A percentile compares a stretch with the other conserved stretches of the same genome.
Conservation (phyloP, 2,797 vertebrate species). For the Oceanodroma leucorhoa region DNA sequence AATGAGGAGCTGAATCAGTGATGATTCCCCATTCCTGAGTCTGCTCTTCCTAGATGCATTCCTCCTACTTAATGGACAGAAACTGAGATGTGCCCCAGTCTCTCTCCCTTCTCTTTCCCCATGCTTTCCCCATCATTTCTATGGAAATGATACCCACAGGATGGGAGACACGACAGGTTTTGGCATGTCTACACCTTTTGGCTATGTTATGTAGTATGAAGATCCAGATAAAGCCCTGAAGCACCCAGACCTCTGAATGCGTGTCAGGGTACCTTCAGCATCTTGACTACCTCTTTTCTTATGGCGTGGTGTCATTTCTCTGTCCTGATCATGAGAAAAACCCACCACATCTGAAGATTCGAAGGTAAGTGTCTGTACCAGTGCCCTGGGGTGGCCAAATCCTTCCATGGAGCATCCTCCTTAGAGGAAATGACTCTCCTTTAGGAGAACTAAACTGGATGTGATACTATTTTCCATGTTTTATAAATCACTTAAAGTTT, state of each 20-base stretch:
- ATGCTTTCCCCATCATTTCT: not conserved
- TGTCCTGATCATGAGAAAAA: not conserved
- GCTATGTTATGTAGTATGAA: not conserved
- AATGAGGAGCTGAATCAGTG: not conserved
- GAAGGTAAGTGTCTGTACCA: not conserved
- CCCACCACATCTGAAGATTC: not conserved
- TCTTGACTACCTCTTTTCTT: not conserved
- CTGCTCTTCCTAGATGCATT: not conserved
- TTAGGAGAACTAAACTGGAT: not conserved
- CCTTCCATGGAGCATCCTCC: not conserved
- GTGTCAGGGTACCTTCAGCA: not conserved
- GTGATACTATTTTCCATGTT: not conserved
- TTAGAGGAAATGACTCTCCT: not conserved
- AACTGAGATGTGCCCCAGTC: not conserved
- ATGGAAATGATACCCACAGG: not conserved
- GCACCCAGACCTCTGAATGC: not conserved
- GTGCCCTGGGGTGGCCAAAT: not conserved
- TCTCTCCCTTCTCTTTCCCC: not conserved
- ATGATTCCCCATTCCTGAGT: not conserved
- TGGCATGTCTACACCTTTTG: rapidly evolving
- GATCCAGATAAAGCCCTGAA: not conserved
- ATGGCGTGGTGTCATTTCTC: not conserved
- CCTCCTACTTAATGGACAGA: not conserved
- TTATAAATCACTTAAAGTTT: not conserved
- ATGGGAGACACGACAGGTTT: not conserved